Evolutionary conservation across 2,888 invertebrate species (phyloP), one percentile per base, ranked within the genome.

Genomic region (Gryllus longicercus): DNA sequence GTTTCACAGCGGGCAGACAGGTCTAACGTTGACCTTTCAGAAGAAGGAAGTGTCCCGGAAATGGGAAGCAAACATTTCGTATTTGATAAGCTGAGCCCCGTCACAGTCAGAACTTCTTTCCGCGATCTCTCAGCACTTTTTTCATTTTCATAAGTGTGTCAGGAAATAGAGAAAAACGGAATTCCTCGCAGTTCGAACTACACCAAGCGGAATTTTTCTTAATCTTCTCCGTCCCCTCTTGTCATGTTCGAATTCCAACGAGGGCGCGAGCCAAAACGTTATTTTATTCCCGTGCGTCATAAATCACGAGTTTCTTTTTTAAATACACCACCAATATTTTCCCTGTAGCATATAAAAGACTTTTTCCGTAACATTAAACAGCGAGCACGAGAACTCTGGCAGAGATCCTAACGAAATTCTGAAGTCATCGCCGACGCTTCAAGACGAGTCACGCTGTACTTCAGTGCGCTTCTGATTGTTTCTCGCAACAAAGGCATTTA

Each of bases 1-100:
- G 63, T 63, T 63, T n/a, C n/a, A 14, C 4, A n/a, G 16, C n/a
- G 14, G 63, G 63, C 63, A 14, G 63, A 63, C 63, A 63, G 63
- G 63, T 63, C 63, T 63, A 63, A 63, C 63, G 63, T 63, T 63
- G 63, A 63, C 63, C 63, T 63, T 63, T 63, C 63, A 63, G 63
- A 63, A 63, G n/a, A 63, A 63, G 63, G 63, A 63, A 63, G 63
- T 63, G n/a, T 63, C n/a, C 63, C 63, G 63, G 63, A 63, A 63
- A 63, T 63, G 63, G 63, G 63, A 63, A 63, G 63, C 63, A 63
- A 63, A 63, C 63, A 63, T 18, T 63, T 63, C 63, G 14, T n/a
- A 63, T 63, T 63, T 63, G 63, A 63, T 63, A 63, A 63, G 3
- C 63, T 14, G 63, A 63, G n/a, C 63, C 63, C 63, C 16, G 14